Conservation (phyloP, 2,113 vertebrate species). For the Sinocyclocheilus rhinocerous region DNA sequence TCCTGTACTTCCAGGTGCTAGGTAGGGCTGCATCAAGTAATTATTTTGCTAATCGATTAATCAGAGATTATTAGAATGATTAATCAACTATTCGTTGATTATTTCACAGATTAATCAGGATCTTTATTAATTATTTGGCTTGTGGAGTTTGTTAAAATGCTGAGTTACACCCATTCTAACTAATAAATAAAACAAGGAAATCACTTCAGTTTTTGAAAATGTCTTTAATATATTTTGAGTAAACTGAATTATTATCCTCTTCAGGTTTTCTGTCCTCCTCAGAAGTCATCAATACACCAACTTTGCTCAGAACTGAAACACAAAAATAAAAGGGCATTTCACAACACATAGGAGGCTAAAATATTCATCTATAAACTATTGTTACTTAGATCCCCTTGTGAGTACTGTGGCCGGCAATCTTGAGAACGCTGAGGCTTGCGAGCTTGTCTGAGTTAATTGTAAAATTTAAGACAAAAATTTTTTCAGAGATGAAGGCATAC, state of each 20-base stretch:
- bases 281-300: too few species aligned
- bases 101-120: background rate
- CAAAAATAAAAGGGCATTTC: too few species aligned
- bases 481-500: too few species aligned
- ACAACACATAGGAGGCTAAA: background rate
- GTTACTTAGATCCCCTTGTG: too few species aligned
- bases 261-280: too few species aligned
- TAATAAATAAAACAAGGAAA: background rate
- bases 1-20: too few species aligned
- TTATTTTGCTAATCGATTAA: too few species aligned
- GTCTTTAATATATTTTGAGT: background rate
- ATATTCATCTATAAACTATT: background rate
- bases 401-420: background rate
- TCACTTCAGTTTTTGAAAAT: background rate
- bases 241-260: background rate
- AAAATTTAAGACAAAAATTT: too few species aligned
- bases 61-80: background rate
- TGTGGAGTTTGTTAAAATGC: background rate
- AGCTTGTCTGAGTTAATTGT: too few species aligned
- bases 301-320: too few species aligned
- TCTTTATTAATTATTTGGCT: background rate
- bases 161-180: background rate
- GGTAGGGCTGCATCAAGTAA: too few species aligned
- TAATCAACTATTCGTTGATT: background rate
- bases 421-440: background rate